Base-by-base conservation (phyloP, 2,888 invertebrate genomes). In the Acronicta alni region DNA sequence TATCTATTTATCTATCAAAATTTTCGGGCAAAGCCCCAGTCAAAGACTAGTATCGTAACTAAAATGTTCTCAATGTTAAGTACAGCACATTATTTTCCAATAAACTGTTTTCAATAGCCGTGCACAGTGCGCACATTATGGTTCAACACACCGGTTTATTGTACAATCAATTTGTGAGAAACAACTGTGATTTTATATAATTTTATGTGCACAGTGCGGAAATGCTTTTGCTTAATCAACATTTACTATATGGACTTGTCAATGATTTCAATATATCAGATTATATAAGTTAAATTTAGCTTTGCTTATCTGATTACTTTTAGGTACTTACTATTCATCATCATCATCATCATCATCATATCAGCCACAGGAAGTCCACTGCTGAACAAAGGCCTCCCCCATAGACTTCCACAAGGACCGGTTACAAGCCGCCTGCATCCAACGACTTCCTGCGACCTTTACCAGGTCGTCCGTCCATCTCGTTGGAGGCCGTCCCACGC, bases 31-130 rank as follows among this genome's bases (percentile, higher is more conserved):
- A 44, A 47, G 1, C 39, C 72, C 0, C 15, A 6, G 14, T 8
- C 16, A 38, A 23, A 3, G 14, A 18, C 17, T n/a, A 51, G 67
- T 60, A 26, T 41, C 23, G 16, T n/a, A 41, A 23, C 49, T 67
- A 54, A 66, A 72, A 54, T 67, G 60, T 67, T 49, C 39, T 43
- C 67, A 72, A 67, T 72, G 67, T 54, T 67, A 59, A 67, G 37
- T 67, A 32, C 39, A 39, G 45, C 47, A 54, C 72, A 67, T 67
- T 72, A 72, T 67, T 59, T 67, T 67, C 67, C 53, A 67, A 72
- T 67, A 72, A 67, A 72, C 17, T 48, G 47, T 44, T 54, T 51
- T 32, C 72, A 67, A 59, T 51, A 18, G 47, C 37, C 49, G 53
- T 67, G 53, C 39, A 57, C 30, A 57, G 60, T 35, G 44, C 41